Base-by-base conservation (phyloP, 2,113 vertebrate species). In the Phyllostomus discolor region DNA sequence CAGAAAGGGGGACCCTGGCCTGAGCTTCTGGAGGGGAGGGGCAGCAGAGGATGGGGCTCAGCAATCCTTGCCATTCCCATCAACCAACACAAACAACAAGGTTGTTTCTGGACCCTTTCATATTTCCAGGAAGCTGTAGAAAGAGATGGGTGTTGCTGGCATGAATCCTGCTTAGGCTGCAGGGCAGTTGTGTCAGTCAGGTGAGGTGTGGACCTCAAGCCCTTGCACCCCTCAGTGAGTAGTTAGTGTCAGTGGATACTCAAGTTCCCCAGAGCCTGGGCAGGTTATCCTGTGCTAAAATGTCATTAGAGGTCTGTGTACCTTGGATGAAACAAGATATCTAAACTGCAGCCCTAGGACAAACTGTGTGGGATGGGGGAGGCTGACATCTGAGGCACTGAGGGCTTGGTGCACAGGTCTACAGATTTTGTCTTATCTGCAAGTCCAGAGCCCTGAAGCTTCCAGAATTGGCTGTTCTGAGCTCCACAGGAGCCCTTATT, bases 91-190 rank as follows among this genome's bases (percentile, higher is more conserved):
- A 95, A 38, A 41, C 38, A 41, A 41, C 38, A 46, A 73, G 89
- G 80, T 97, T 97, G 95, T 43, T 97, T 98, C 93, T 85, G 93
- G 94, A 94, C 66, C 22, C 81, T 96, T 81, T 94, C 17, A 24
- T 79, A 91, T 95, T 95, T 95, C 80, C 82, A 70, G 78, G 83
- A 89, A 89, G 79, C 72, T 67, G 15, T 70, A 33, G 64, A 54
- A 52, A 91, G 19, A 94, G 9, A 2, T 10, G 12, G 19, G n/a
- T 33, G 54, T 33, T n/a, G 16, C 15, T 9, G 46, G 59, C 46
- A 88, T 28, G 57, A 88, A 83, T 48, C 57, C 75, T 83, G 33
- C 59, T 59, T 31, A 50, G 43, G 38, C 28, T 17, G 7, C 46
- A 66, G 54, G 83, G 35, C 54, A 64, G 28, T 64, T 1, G 0